These are phyloP conservation scores for Diplolepis rosae DNA, from an alignment of 2,888 invertebrate genomes.

Conservation along the genomic window DNA sequence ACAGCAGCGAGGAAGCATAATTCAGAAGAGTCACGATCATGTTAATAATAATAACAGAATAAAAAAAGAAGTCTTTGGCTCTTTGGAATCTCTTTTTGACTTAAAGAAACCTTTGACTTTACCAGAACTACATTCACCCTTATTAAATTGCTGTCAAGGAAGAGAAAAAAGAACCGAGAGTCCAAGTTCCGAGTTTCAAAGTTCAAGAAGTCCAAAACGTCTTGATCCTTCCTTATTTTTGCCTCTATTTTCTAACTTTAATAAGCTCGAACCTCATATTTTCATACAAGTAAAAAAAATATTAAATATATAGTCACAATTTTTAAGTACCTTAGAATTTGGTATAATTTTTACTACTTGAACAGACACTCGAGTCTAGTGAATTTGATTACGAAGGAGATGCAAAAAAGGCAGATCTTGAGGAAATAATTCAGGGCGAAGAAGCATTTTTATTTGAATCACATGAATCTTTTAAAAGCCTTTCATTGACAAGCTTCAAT, in stretches of 20 bases:
- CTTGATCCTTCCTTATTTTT: neutral
- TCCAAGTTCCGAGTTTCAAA: neutral
- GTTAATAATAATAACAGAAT: constrained; percentile 39
- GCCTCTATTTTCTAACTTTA: neutral
- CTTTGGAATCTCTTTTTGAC: constrained; percentile 65
- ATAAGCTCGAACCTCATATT: constrained; percentile 1
- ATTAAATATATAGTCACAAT: neutral
- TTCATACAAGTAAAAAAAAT: neutral
- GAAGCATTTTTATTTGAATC: neutral
- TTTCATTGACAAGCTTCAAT: neutral
- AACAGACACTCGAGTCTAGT: neutral
- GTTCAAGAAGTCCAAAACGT: neutral
- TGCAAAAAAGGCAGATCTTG: neutral
- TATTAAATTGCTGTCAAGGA: constrained; percentile 39
- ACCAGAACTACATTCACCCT: constrained; percentile 47
- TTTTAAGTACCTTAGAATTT: too few species aligned
- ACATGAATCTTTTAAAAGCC: neutral
- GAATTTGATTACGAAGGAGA: neutral
- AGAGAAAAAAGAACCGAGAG: constrained; percentile 32
- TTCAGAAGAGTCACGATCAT: constrained; percentile 37
- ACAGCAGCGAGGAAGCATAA: constrained; percentile 45
- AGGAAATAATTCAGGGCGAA: neutral
- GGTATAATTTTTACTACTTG: neutral
- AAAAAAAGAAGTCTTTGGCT: constrained; percentile 56
- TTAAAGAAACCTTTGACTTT: constrained; percentile 59